Evolutionary conservation across 1,140 invertebrate genomes (phyloP).

Genomic region (Apis dorsata): DNA sequence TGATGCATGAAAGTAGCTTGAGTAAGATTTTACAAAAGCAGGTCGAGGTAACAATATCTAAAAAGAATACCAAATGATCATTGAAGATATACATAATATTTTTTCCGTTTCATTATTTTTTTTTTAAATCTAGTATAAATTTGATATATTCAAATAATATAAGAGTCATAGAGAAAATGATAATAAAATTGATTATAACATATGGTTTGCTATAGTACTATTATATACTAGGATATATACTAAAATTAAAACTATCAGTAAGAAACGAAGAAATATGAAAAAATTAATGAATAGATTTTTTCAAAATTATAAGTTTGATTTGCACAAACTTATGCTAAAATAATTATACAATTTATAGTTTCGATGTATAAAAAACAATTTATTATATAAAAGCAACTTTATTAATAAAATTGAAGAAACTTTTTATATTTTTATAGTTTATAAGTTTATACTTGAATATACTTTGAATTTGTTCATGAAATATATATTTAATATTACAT

Average conservation of each 20-base stretch:
- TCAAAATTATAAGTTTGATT: background rate
- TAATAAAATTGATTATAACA: background rate
- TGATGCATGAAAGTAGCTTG: constrained; percentile 64
- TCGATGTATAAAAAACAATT: background rate
- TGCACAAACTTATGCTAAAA: background rate
- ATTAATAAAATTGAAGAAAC: background rate
- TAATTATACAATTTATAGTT: background rate
- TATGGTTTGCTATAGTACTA: background rate
- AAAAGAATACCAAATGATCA: constrained; percentile 32
- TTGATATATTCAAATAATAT: background rate
- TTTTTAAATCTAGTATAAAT: background rate
- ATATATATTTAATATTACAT: background rate
- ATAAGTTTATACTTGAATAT: too few relatives aligned
- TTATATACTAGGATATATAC: too few relatives aligned
- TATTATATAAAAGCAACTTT: background rate
- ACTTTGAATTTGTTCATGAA: background rate
- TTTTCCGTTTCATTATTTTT: background rate
- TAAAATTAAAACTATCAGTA: background rate
- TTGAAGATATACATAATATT: background rate
- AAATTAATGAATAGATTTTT: background rate
- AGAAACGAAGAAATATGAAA: background rate
- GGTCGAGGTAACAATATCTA: constrained; percentile 63
- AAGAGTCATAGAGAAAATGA: background rate
- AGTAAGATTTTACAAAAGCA: constrained; percentile 67
- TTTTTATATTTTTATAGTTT: background rate